These are phyloP conservation scores for Drosophila virilis DNA, from an alignment of 1,140 invertebrate genomes.

Conservation along the genomic window DNA sequence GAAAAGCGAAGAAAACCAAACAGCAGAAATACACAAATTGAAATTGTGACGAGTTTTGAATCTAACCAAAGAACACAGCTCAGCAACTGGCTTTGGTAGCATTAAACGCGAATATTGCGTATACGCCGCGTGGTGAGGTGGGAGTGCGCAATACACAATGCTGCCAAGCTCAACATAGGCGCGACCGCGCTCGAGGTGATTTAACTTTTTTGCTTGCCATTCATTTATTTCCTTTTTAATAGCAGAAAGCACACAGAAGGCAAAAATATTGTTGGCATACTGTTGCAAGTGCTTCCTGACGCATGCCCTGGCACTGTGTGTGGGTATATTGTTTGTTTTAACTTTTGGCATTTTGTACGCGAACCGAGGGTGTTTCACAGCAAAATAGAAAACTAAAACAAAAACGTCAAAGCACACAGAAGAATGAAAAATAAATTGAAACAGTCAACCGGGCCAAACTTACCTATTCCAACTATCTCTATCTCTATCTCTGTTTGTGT, in stretches of 20 bases:
- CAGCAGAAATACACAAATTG: constrained; percentile 11
- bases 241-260: constrained; percentile 68
- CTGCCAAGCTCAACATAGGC: constrained; percentile 3
- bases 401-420: constrained; percentile 65
- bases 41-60: constrained; percentile 66
- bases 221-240: constrained; percentile 81
- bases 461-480: constrained; percentile 26
- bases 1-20: constrained; percentile 58
- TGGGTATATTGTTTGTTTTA: constrained; percentile 73
- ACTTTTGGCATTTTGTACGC: constrained; percentile 73
- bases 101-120: constrained; percentile 66
- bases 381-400: constrained; percentile 76
- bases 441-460: constrained; percentile 54
- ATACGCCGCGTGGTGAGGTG: constrained; percentile 53
- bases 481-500: constrained; percentile 1
- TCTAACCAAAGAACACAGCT: constrained; percentile 50
- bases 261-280: constrained; percentile 78
- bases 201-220: constrained; percentile 78
- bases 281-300: constrained; percentile 78
- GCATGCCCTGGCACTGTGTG: constrained; percentile 45
- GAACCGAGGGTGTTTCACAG: constrained; percentile 53
- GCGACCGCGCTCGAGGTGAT: constrained; percentile 67
- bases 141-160: constrained; percentile 23
- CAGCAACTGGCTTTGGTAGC: constrained; percentile 40
- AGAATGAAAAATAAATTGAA: constrained; percentile 82